These are phyloP conservation scores for Sebastes iracundus DNA, from an alignment of 2,797 vertebrate species.

Conservation along the genomic window DNA sequence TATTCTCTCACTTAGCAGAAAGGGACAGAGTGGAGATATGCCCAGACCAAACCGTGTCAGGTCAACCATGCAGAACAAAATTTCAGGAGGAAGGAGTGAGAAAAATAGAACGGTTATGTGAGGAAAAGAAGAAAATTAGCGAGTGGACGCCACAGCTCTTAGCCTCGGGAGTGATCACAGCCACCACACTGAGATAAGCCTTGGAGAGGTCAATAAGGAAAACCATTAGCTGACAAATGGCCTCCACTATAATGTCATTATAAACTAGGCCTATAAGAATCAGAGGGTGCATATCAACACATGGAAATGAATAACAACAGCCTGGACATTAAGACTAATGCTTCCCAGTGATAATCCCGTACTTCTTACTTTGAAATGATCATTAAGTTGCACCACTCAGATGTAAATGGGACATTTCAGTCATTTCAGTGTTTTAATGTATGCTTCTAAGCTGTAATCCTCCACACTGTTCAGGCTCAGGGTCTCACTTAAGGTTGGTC, in stretches of 20 bases:
- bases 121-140: conserved; percentile 44
- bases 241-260: conserved; percentile 53
- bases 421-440: conserved; percentile 47
- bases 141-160: conserved; percentile 20
- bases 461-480: conserved; percentile 6
- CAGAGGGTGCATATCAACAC: conserved; percentile 40
- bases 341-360: conserved; percentile 34
- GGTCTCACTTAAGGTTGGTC: background rate
- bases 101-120: conserved; percentile 11
- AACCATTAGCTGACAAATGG: conserved; percentile 72
- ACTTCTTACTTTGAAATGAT: conserved; percentile 45
- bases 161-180: conserved; percentile 55
- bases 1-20: background rate
- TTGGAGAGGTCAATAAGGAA: conserved; percentile 66
- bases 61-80: conserved; percentile 10
- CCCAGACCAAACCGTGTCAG: conserved; percentile 6
- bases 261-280: conserved; percentile 36
- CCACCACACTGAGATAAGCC: conserved; percentile 57
- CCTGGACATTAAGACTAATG: conserved; percentile 47
- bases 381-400: conserved; percentile 40
- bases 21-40: background rate
- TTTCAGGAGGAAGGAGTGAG: conserved; percentile 9
- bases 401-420: conserved; percentile 52
- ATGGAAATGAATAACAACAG: conserved; percentile 40
- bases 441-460: conserved; percentile 35